These are phyloP conservation scores for Anastrepha ludens DNA, from an alignment of 1,140 invertebrate species.

Conservation along the genomic window DNA sequence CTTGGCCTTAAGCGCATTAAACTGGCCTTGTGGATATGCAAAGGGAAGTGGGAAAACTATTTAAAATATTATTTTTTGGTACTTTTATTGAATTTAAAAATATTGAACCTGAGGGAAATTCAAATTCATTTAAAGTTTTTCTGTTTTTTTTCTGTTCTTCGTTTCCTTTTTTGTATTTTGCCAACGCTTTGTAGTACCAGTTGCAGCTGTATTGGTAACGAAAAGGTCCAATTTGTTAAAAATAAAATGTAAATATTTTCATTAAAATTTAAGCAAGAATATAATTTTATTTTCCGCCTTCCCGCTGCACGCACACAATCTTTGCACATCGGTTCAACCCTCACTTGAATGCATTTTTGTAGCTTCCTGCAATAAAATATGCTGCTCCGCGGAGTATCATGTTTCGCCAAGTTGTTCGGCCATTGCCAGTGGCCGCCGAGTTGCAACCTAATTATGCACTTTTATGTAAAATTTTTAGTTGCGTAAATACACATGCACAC, in stretches of 20 bases:
- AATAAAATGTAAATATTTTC: background rate
- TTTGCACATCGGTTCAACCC: background rate
- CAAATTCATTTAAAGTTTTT: too few species aligned
- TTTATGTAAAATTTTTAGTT: background rate
- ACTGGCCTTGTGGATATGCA: too few species aligned
- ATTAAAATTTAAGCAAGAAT: background rate
- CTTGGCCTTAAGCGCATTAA: too few species aligned
- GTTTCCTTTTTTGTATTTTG: too few species aligned
- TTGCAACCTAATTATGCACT: slow-evolving; percentile 20
- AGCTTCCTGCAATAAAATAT: background rate
- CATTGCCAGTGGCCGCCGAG: slow-evolving; percentile 5
- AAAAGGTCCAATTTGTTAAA: background rate
- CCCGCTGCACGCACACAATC: background rate
- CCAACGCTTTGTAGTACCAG: too few species aligned
- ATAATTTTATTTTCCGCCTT: background rate
- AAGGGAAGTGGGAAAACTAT: too few species aligned
- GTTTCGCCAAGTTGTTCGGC: background rate
- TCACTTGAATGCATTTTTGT: background rate
- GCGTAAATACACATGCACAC: background rate
- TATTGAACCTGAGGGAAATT: too few species aligned
- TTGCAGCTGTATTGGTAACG: background rate
- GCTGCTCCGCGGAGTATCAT: background rate
- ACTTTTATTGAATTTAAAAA: too few species aligned
- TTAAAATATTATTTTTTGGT: too few species aligned
- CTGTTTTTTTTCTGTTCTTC: too few species aligned